A percentile compares a stretch with the other conserved stretches of the same genome.
Evolutionary conservation across 2,797 vertebrate genomes (phyloP).

Genomic region (Clarias pachynema): DNA sequence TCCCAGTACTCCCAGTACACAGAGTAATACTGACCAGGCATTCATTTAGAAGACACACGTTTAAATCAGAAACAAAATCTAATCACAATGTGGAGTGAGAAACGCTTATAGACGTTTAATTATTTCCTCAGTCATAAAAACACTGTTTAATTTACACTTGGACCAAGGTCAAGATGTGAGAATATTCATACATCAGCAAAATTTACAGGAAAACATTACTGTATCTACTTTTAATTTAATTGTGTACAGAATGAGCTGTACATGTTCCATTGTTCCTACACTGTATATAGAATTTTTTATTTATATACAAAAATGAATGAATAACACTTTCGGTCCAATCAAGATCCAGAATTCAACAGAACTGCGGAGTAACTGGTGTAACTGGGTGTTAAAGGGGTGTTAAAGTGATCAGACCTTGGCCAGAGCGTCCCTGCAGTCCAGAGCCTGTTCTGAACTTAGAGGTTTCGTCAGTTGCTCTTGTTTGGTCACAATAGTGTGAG

Average conservation of each 20-base stretch:
- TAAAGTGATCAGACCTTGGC: conserved; percentile 80
- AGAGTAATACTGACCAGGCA: no score
- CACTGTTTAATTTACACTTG: no score
- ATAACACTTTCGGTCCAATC: not conserved
- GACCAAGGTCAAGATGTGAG: no score
- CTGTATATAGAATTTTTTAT: no score
- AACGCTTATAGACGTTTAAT: no score
- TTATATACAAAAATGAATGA: not conserved
- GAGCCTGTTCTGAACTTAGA: conserved; percentile 81
- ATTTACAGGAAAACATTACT: not conserved
- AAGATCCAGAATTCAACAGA: not conserved
- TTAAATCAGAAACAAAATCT: no score
- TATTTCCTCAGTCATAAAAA: no score
- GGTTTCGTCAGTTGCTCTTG: conserved; percentile 85
- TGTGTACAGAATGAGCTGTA: not conserved
- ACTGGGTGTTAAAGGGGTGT: not conserved
- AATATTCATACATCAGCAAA: no score
- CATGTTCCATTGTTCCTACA: not conserved
- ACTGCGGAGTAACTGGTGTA: not conserved
- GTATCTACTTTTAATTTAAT: not conserved
- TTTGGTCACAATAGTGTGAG: conserved; percentile 83
- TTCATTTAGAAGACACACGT: no score
- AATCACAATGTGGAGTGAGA: no score
- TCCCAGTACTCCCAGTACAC: no score
- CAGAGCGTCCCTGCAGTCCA: conserved; percentile 86